These are phyloP conservation scores for Fabriciana adippe DNA, from an alignment of 2,888 invertebrate genomes.

Conservation along the genomic window DNA sequence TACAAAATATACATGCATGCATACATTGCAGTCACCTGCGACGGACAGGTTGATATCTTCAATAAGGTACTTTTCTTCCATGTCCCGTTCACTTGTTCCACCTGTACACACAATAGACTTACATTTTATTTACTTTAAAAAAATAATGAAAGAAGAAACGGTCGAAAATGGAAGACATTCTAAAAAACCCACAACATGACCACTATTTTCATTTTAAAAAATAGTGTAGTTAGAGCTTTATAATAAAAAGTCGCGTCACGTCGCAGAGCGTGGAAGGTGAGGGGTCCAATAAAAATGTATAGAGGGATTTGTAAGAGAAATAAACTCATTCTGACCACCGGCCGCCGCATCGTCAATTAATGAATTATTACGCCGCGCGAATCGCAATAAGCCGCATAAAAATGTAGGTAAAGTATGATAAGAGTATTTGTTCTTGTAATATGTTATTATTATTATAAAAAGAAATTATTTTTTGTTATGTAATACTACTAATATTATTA, in stretches of 20 bases:
- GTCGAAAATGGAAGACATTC: too few species aligned
- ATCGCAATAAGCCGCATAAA: conserved; percentile 38
- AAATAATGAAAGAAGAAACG: too few species aligned
- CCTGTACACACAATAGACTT: too few species aligned
- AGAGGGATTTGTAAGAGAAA: conserved; percentile 73
- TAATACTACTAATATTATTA: too few species aligned
- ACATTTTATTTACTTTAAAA: too few species aligned
- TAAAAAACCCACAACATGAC: too few species aligned
- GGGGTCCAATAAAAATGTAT: conserved; percentile 80
- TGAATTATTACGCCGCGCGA: conserved; percentile 55
- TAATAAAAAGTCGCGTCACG: conserved; percentile 62
- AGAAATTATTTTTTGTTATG: too few species aligned
- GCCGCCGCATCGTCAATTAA: conserved; percentile 64
- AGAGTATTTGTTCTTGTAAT: not conserved
- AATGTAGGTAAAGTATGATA: conserved; percentile 20
- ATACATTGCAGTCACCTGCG: conserved; percentile 3
- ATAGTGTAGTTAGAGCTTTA: conserved; percentile 40
- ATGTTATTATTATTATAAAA: too few species aligned
- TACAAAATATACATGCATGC: not conserved
- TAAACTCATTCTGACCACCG: conserved; percentile 55
- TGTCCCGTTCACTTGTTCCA: too few species aligned
- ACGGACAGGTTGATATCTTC: not conserved
- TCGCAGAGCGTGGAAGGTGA: conserved; percentile 66
- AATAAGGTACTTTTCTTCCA: too few species aligned
- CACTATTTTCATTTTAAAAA: not conserved